Evolutionary conservation across 2,113 vertebrate species (phyloP).

Genomic region (Rhea americana): DNA sequence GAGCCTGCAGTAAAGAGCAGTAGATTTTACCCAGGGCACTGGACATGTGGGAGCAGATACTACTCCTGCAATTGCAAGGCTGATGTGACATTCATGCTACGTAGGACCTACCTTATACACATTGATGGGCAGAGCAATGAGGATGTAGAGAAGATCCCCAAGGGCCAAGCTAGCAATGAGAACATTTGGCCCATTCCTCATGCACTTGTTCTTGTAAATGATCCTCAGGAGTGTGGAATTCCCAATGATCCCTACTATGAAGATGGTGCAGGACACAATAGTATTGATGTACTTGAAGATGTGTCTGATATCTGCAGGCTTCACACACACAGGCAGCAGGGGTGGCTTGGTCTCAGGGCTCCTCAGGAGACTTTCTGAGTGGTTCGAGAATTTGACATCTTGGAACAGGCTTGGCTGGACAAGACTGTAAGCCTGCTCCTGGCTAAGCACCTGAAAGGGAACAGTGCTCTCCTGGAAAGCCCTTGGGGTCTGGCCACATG

Average conservation of each 20-base stretch:
- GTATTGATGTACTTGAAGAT: constrained; percentile 91
- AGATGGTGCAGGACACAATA: constrained; percentile 88
- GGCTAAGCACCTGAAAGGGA: background rate
- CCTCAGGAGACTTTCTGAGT: background rate
- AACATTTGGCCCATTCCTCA: constrained; percentile 91
- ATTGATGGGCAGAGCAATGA: constrained; percentile 89
- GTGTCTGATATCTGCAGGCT: constrained; percentile 81
- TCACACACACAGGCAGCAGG: constrained; percentile 78
- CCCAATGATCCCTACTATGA: constrained; percentile 88
- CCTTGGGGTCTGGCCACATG: background rate
- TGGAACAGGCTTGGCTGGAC: background rate
- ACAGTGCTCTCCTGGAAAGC: background rate
- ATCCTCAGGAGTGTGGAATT: constrained; percentile 90
- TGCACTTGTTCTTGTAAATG: constrained; percentile 94
- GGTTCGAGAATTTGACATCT: background rate
- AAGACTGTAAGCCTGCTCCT: constrained; percentile 23
- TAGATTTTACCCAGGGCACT: accelerated
- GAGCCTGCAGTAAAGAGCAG: background rate
- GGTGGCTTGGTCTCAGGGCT: constrained; percentile 19
- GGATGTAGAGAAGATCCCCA: constrained; percentile 90
- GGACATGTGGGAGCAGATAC: accelerated
- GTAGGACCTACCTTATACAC: constrained; percentile 82
- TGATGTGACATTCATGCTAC: accelerated
- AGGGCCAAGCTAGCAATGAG: constrained; percentile 90
- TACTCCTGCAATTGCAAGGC: accelerated